Percentiles rank a stretch among this genome's conserved stretches.
These are phyloP conservation scores for Tarsius wallacei DNA, from an alignment of 2,797 vertebrate genomes.

Conservation along the genomic window DNA sequence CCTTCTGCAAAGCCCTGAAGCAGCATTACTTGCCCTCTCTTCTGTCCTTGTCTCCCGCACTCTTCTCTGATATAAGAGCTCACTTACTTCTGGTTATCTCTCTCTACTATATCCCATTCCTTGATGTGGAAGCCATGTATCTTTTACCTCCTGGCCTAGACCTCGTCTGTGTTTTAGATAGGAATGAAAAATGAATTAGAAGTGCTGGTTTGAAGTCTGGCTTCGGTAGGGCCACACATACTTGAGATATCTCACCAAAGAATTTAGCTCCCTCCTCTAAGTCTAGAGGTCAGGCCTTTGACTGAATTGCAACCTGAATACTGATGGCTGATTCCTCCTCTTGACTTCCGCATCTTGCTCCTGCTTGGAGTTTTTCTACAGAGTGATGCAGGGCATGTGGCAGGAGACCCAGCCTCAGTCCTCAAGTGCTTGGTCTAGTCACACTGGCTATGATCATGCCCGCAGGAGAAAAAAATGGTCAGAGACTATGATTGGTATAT, in stretches of 20 bases:
- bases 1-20: background rate
- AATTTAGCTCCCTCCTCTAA: background rate
- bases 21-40: background rate
- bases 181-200: background rate
- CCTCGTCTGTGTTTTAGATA: background rate
- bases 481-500: rapidly evolving
- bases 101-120: background rate
- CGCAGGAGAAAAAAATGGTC: background rate
- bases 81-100: background rate
- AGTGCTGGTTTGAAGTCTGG: background rate
- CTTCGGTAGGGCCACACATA: background rate
- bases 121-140: background rate
- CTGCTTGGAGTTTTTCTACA: background rate
- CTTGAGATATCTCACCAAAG: no score
- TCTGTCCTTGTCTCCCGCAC: rapidly evolving
- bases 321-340: background rate
- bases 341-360: background rate
- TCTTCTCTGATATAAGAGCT: background rate
- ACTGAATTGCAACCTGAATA: background rate
- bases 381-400: rapidly evolving
- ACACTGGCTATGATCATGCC: background rate
- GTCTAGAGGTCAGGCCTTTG: background rate
- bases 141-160: background rate
- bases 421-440: background rate
- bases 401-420: background rate